Evolutionary conservation across 1,140 invertebrate species (phyloP).

Genomic region (Camponotus pennsylvanicus): DNA sequence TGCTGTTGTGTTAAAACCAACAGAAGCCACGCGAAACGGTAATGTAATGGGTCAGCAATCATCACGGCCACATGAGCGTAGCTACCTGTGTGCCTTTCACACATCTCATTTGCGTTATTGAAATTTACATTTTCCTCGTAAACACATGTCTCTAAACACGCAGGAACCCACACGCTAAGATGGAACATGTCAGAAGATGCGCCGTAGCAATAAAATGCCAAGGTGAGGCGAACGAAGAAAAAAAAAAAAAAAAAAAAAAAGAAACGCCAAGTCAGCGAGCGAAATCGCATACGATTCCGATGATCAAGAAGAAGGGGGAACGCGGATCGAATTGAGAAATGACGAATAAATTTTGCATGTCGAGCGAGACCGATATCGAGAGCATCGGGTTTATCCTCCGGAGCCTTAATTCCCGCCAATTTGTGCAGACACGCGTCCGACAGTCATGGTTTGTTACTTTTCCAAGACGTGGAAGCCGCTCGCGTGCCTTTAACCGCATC

Average conservation of each 20-base stretch:
- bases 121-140: slow-evolving; percentile 33
- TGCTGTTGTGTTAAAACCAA: not conserved
- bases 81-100: slow-evolving; percentile 36
- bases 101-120: slow-evolving; percentile 12
- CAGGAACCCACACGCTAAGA: not conserved
- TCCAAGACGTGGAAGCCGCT: slow-evolving; percentile 61
- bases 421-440: slow-evolving; percentile 71
- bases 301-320: not conserved
- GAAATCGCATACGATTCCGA: not conserved
- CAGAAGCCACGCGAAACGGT: slow-evolving; percentile 37
- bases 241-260: not conserved
- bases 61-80: slow-evolving; percentile 40
- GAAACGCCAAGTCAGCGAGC: slow-evolving; percentile 19
- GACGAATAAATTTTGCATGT: slow-evolving; percentile 44
- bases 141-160: not conserved
- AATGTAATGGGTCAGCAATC: slow-evolving; percentile 60
- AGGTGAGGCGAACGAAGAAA: not conserved
- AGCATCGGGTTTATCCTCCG: slow-evolving; percentile 72
- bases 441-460: slow-evolving; percentile 59
- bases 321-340: slow-evolving; percentile 49
- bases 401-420: slow-evolving; percentile 77
- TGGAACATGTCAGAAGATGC: not conserved
- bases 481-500: slow-evolving; percentile 37
- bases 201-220: slow-evolving; percentile 56
- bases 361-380: slow-evolving; percentile 24